These are phyloP conservation scores for Silurus aristotelis DNA, from an alignment of 2,797 vertebrate species.

Conservation along the genomic window DNA sequence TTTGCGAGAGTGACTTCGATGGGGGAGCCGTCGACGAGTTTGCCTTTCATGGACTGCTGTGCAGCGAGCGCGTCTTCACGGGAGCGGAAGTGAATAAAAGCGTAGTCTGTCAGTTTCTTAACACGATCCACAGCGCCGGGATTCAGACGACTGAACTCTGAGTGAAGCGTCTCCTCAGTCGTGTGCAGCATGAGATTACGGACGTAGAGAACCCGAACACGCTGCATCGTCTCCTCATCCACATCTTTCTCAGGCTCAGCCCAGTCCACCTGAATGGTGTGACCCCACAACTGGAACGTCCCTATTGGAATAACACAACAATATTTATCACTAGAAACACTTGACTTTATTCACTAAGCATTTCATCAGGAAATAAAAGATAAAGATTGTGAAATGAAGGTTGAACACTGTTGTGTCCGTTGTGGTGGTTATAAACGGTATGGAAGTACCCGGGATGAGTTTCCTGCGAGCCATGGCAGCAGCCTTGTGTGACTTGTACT, in stretches of 20 bases:
- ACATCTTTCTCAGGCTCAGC: slow-evolving; percentile 90
- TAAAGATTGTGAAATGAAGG: background rate
- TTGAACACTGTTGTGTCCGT: background rate
- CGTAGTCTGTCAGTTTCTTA: slow-evolving; percentile 92
- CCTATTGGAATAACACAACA: slow-evolving; percentile 65
- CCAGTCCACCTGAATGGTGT: slow-evolving; percentile 92
- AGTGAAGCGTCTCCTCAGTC: slow-evolving; percentile 84
- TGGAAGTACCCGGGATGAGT: slow-evolving; percentile 83
- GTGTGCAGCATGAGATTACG: slow-evolving; percentile 91
- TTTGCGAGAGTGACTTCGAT: slow-evolving; percentile 90
- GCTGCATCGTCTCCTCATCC: slow-evolving; percentile 92
- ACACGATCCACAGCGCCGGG: slow-evolving; percentile 88
- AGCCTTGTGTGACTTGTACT: slow-evolving; percentile 93
- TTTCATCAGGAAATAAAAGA: background rate
- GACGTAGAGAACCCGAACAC: slow-evolving; percentile 85
- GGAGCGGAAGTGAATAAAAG: slow-evolving; percentile 89
- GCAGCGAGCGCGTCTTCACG: slow-evolving; percentile 86
- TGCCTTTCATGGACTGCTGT: slow-evolving; percentile 84
- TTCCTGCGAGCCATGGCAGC: slow-evolving; percentile 91
- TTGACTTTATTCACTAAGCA: background rate
- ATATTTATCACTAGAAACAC: background rate
- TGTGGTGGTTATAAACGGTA: background rate
- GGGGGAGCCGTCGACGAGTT: slow-evolving; percentile 82
- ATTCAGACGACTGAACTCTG: slow-evolving; percentile 86
- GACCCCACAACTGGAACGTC: slow-evolving; percentile 88